phyloP scores from a whole-genome alignment of 2,888 invertebrate species.

The Cryptocheilus praepositus region DNA sequence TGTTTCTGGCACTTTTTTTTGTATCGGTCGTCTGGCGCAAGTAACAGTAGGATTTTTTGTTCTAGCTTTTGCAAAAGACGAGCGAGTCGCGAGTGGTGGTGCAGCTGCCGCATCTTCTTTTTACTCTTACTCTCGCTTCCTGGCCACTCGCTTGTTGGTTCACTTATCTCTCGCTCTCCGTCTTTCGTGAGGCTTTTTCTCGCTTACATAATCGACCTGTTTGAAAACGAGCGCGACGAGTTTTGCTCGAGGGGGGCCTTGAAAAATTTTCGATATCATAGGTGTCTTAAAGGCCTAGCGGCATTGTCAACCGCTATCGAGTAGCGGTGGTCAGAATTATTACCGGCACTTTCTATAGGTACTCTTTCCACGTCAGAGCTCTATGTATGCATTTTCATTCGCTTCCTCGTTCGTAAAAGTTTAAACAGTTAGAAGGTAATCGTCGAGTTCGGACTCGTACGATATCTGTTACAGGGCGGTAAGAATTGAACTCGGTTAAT shows the following conservation, averaged over 20 bases:
- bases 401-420: too few relatives aligned
- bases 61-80: constrained; percentile 3
- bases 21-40: neutral
- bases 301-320: neutral
- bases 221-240: constrained; percentile 55
- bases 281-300: neutral
- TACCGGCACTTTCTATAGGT: too few relatives aligned
- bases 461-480: too few relatives aligned
- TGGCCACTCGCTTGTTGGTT: neutral
- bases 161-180: neutral
- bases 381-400: too few relatives aligned
- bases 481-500: too few relatives aligned
- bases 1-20: constrained; percentile 7
- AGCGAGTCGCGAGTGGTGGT: neutral
- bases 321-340: neutral
- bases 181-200: constrained; percentile 34
- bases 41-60: neutral
- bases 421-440: too few relatives aligned
- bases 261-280: constrained; percentile 50
- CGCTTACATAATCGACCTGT: constrained; percentile 59
- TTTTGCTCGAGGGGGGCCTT: constrained; percentile 37
- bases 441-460: too few relatives aligned
- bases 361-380: too few relatives aligned
- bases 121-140: constrained; percentile 1
- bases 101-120: neutral